Conservation (phyloP, 1,140 invertebrate genomes). For the Maniola jurtina region DNA sequence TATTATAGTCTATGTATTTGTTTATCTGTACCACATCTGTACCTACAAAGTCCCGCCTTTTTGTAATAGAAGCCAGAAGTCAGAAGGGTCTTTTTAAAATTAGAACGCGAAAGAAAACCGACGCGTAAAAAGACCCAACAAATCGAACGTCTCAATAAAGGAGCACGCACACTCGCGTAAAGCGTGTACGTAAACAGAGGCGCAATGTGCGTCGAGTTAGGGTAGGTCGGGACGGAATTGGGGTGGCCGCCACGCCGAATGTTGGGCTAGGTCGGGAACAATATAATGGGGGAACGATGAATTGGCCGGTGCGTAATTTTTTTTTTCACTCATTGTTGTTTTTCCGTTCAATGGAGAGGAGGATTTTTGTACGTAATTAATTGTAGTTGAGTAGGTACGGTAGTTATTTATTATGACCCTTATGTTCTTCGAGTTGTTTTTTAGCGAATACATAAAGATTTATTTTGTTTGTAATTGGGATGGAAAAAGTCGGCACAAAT, state of each 20-base stretch:
- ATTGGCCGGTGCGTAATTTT: slow-evolving; percentile 42
- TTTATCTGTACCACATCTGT: neutral
- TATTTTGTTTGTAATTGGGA: neutral
- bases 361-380: slow-evolving; percentile 9
- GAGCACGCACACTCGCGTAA: slow-evolving; percentile 41
- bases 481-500: neutral
- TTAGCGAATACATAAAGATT: neutral
- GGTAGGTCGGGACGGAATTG: slow-evolving; percentile 69
- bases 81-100: slow-evolving; percentile 26
- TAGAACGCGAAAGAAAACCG: slow-evolving; percentile 43
- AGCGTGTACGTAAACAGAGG: slow-evolving; percentile 27
- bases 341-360: slow-evolving; percentile 15
- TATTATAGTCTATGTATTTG: neutral
- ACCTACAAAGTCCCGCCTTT: slow-evolving; percentile 24
- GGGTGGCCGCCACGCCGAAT: slow-evolving; percentile 65
- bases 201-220: slow-evolving; percentile 51
- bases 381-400: slow-evolving; percentile 2
- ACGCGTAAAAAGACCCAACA: slow-evolving; percentile 33
- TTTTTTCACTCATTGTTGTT: slow-evolving; percentile 27
- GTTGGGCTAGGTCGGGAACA: slow-evolving; percentile 67
- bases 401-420: slow-evolving; percentile 8
- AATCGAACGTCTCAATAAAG: slow-evolving; percentile 56
- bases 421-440: neutral
- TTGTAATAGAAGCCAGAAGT: slow-evolving; percentile 2
- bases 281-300: slow-evolving; percentile 45